Base-by-base conservation (phyloP, 2,888 invertebrate genomes). In the Homarus gammarus region DNA sequence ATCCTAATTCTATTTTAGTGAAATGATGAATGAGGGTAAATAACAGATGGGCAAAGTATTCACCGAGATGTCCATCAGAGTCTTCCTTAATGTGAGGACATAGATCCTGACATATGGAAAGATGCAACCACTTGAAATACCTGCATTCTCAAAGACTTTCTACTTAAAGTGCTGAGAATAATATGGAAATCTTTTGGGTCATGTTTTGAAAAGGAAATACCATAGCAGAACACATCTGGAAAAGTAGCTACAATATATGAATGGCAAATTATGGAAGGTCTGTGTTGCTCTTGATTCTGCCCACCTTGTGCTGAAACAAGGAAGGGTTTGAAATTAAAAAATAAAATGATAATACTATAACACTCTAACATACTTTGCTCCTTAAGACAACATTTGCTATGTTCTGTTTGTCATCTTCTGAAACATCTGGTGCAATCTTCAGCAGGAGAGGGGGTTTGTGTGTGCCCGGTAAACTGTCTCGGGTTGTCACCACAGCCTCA, bases 391-490 rank as follows among this genome's bases (percentile, higher is more conserved):
- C 96, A 81, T 95, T 95, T 0, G 97, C 97, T 92, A 99, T 96
- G 93, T 98, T 98, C 92, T 95, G 95, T 93, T 96, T 95, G 93
- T 99, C 98, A 70, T 96, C 94, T 36, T 95, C 93, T 0, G 95
- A 95, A 82, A 99, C 95, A 94, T 99, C 99, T 0, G 99, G 99
- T 0, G 99, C 97, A 84, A 99, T 95, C 95, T 99, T 99, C 0
- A 99, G 94, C n/a, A 99, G 94, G n/a, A 99, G 94, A 0, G 98
- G 97, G 2, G 96, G 96, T 92, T 95, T 96, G 6, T 94, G 94
- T 1, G 94, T 93, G 0, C 92, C 92, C 38, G 93, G 92, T 10
- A 96, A 93, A 10, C 93, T 93, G 92, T 95, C 94, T 92, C 96
- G 95, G 0, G 95, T 95, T 92, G 95, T 94, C 83, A 97, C 95